Evolutionary conservation across 2,113 vertebrate genomes (phyloP), one percentile per base, ranked within the genome.

Genomic region (Collichthys lucidus): DNA sequence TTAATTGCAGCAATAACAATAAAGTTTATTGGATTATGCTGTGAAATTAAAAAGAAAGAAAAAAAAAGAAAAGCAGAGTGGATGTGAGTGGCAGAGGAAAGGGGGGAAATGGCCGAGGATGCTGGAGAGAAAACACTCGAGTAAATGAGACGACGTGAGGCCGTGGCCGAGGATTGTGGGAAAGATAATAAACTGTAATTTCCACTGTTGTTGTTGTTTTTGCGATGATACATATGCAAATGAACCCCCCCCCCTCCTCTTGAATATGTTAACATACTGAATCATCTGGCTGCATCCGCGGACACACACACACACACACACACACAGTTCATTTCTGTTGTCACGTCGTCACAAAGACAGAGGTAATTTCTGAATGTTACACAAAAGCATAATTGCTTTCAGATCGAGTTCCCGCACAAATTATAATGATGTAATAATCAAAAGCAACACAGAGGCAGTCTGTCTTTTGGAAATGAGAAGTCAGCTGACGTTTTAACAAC

Each of bases 1-100:
- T 92, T 93, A 94, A 94, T 91, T 89, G 91, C 85, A 0, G 85
- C 63, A 85, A 90, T 93, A 89, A 92, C 87, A 91, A 89, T 94
- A 82, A 89, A 73, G 74, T 92, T 92, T 91, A 94, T 91, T 92
- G 88, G 90, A 93, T 93, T 90, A 92, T 35, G 75, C 84, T 90
- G 89, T 92, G 82, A 90, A 91, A 93, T 89, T 72, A 80, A 85
- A 91, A 31, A 31, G 26, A 2, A 31, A 31, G 5, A 35, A 35
- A 35, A 35, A 35, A 35, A 35, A 35, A 35, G 7, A 35, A 86
- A 90, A 84, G 65, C 61, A 16, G 65, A 89, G 90, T 91, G 80
- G 88, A 88, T 92, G 31, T 66, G 86, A 87, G 82, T 40, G 73
- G 78, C 76, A 63, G 77, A 64, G 79, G 22, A 29, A 31, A 65